A percentile compares a stretch with the other conserved stretches of the same genome.
phyloP scores from a whole-genome alignment of 1,140 invertebrate species.

The Lasioglossum baleicum region DNA sequence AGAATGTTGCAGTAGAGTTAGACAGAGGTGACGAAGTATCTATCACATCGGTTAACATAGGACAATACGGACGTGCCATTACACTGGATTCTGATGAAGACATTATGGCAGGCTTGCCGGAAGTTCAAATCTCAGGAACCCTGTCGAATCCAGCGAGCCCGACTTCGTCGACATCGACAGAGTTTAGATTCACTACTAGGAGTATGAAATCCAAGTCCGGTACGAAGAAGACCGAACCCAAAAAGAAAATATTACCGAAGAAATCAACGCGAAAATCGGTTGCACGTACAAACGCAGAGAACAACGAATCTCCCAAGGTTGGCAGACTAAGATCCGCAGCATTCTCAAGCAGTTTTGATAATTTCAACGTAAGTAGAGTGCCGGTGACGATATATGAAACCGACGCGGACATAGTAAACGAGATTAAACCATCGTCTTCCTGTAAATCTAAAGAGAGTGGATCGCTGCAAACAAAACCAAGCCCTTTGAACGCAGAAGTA shows the following conservation, averaged over 20 bases:
- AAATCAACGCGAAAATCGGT: background rate
- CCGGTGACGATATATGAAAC: background rate
- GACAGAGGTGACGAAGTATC: background rate
- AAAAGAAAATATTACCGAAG: background rate
- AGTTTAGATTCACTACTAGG: background rate
- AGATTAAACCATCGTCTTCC: background rate
- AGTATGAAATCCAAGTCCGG: background rate
- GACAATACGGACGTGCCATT: background rate
- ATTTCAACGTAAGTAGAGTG: background rate
- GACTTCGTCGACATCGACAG: constrained; percentile 4
- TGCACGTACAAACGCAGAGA: background rate
- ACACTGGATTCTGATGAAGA: constrained; percentile 44
- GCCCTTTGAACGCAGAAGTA: background rate
- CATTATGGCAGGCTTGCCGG: constrained; percentile 62
- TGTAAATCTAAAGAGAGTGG: background rate
- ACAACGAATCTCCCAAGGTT: background rate
- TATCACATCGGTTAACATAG: background rate
- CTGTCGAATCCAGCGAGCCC: constrained; percentile 57
- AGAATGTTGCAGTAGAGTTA: background rate
- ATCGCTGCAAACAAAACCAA: background rate
- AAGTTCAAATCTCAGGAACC: constrained; percentile 62
- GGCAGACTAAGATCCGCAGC: background rate
- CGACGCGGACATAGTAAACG: background rate
- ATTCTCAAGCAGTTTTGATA: background rate
- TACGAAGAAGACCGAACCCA: background rate